A percentile compares a stretch with the other conserved stretches of the same genome.
phyloP scores from a whole-genome alignment of 2,797 vertebrate genomes.

The Tolypeutes matacus region DNA sequence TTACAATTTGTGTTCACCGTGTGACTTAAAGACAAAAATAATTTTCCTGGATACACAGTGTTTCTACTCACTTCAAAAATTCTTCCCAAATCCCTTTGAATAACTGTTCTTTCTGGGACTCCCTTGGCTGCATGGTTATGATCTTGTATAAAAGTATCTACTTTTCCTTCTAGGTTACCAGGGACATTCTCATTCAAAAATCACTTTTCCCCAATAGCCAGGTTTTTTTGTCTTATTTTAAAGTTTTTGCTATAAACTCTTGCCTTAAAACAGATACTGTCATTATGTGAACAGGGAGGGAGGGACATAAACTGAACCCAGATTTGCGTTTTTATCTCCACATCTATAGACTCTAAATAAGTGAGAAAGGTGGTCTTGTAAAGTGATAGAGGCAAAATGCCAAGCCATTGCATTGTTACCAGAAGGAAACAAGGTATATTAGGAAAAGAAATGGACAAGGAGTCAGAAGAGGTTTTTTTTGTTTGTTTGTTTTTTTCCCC shows the following conservation, averaged over 20 bases:
- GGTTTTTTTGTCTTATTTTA: conserved; percentile 24
- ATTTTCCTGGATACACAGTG: background rate
- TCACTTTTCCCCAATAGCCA: background rate
- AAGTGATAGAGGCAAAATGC: conserved; percentile 7
- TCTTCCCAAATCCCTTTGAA: conserved; percentile 24
- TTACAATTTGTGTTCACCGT: background rate
- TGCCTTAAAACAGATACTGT: background rate
- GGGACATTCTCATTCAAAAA: conserved; percentile 30
- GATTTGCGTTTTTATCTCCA: background rate
- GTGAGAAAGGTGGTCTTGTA: background rate
- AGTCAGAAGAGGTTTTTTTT: background rate
- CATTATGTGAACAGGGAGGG: conserved; percentile 3
- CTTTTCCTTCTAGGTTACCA: conserved; percentile 14
- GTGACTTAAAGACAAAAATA: background rate
- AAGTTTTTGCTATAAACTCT: conserved; percentile 43
- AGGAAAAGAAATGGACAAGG: background rate
- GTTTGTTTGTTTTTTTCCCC: background rate
- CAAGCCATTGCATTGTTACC: background rate
- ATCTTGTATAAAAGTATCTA: background rate
- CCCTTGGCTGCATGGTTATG: background rate
- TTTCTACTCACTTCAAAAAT: conserved; percentile 44
- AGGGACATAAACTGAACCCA: background rate
- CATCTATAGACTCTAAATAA: background rate
- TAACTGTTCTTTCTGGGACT: conserved; percentile 8
- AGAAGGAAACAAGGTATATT: background rate